Evolutionary conservation across 2,113 vertebrate genomes (phyloP).

Genomic region (Hemibagrus wyckioides): DNA sequence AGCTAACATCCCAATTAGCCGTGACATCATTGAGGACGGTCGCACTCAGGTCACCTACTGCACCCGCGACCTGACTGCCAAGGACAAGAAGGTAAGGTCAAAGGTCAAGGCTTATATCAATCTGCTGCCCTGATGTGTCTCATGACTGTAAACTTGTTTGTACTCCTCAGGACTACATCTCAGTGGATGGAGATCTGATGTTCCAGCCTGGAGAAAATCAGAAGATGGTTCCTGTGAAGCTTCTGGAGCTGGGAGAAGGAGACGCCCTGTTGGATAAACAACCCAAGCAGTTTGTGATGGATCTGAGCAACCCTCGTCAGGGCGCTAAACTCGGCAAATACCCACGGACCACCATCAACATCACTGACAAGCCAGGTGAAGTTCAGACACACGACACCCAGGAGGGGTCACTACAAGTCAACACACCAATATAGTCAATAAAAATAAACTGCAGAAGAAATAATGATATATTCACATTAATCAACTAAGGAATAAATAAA

Average conservation of each 20-base stretch:
- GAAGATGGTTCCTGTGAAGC: constrained; percentile 83
- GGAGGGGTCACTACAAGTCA: neutral
- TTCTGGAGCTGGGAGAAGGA: constrained; percentile 83
- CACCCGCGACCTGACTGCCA: constrained; percentile 86
- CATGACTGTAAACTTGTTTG: neutral
- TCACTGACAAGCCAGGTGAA: constrained; percentile 72
- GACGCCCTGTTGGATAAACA: constrained; percentile 82
- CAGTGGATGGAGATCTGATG: constrained; percentile 82
- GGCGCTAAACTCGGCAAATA: constrained; percentile 88
- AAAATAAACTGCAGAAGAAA: neutral
- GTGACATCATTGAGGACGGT: constrained; percentile 85
- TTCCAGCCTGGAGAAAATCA: constrained; percentile 85
- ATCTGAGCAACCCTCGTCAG: constrained; percentile 87
- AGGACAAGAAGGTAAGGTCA: constrained; percentile 82
- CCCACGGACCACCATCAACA: constrained; percentile 83
- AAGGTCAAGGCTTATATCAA: neutral
- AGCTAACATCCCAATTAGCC: constrained; percentile 83
- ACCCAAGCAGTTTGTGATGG: constrained; percentile 86
- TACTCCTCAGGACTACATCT: constrained; percentile 82
- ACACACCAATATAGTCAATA: neutral
- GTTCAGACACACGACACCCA: neutral
- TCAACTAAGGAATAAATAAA: neutral
- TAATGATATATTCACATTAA: neutral
- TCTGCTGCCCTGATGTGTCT: too few species aligned
- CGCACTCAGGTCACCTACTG: constrained; percentile 89